These are phyloP conservation scores for Anaspis maculata DNA, from an alignment of 2,888 invertebrate genomes.

Conservation along the genomic window DNA sequence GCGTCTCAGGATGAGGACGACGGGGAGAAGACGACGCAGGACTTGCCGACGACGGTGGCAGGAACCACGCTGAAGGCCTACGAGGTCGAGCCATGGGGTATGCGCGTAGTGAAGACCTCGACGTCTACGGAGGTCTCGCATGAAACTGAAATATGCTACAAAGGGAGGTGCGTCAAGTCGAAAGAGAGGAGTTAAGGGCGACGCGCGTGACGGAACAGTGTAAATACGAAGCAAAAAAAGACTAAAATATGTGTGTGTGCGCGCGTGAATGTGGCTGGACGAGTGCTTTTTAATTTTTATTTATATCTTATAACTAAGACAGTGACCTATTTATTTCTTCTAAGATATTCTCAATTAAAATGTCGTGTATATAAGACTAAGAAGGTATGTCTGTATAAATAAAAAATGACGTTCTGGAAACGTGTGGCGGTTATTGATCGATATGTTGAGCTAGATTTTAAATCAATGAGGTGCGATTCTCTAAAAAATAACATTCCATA, in stretches of 20 bases:
- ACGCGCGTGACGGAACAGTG: conserved; percentile 9
- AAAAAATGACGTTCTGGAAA: no score
- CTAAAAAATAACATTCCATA: no score
- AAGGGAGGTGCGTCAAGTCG: conserved; percentile 73
- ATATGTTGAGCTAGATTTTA: no score
- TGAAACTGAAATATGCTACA: conserved; percentile 83
- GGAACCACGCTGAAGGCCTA: conserved; percentile 23
- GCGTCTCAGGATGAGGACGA: conserved; percentile 14
- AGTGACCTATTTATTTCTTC: no score
- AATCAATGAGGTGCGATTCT: no score
- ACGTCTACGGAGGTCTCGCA: conserved; percentile 75
- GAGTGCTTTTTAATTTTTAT: no score
- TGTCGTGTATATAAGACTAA: no score
- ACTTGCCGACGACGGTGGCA: conserved; percentile 32
- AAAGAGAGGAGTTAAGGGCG: conserved; percentile 25
- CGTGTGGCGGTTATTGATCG: no score
- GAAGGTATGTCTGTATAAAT: no score
- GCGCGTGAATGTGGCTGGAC: conserved; percentile 9
- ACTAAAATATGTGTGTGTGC: conserved; percentile 7
- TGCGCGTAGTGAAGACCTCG: conserved; percentile 59
- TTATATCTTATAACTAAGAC: no score
- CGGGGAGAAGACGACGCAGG: conserved; percentile 15
- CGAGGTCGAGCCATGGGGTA: conserved; percentile 44
- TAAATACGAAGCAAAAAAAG: no score
- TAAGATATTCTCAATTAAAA: no score